Percentiles rank a stretch among this genome's conserved stretches.
phyloP scores from a whole-genome alignment of 2,113 vertebrate species.

The Mus pahari region DNA sequence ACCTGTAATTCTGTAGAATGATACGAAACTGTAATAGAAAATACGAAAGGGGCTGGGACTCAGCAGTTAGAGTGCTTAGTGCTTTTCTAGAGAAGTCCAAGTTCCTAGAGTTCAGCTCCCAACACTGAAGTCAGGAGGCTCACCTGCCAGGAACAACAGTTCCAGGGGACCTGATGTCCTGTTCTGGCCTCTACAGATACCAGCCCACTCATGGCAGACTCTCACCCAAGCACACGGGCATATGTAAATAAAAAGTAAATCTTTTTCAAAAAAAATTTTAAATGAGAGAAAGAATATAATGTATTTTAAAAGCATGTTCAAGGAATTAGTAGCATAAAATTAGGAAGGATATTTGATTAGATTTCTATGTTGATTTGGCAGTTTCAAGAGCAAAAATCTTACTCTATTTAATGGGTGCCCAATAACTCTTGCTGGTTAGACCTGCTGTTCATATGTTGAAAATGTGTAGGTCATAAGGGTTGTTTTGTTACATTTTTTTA shows the following conservation, averaged over 20 bases:
- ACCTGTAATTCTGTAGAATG: background rate
- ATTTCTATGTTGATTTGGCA: conserved; percentile 7
- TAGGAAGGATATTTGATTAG: background rate
- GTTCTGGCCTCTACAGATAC: background rate
- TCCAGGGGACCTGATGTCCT: no score
- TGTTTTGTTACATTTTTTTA: background rate
- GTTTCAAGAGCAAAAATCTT: conserved; percentile 26
- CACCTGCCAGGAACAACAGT: no score
- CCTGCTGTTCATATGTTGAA: background rate
- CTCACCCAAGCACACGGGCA: background rate
- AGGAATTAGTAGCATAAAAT: background rate
- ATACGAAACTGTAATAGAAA: background rate
- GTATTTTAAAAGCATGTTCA: background rate
- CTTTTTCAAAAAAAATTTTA: background rate
- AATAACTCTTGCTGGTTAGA: background rate
- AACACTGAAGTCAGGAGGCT: background rate
- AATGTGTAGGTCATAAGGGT: background rate
- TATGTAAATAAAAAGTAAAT: background rate
- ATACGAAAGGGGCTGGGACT: background rate
- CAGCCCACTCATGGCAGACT: background rate
- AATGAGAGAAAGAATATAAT: background rate
- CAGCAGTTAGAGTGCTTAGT: no score
- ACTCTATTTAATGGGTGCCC: background rate
- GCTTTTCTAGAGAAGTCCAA: background rate
- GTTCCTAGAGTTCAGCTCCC: background rate